These are phyloP conservation scores for Dynastes tityus DNA, from an alignment of 2,888 invertebrate genomes.

Conservation along the genomic window DNA sequence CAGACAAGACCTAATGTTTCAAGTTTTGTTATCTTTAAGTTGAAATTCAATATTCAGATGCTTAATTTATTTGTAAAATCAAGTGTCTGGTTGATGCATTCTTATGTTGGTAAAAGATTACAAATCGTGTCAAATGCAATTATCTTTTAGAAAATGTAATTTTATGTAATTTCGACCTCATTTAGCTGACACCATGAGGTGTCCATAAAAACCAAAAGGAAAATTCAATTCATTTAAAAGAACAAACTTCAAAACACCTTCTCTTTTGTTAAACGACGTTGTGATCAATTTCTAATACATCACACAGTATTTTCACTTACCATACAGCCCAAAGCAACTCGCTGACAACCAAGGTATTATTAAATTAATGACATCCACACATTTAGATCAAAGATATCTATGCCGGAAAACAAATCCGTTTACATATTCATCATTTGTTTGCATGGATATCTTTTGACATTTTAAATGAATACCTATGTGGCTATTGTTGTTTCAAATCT, in stretches of 20 bases:
- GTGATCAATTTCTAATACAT: background rate
- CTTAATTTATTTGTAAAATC: background rate
- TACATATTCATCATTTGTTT: conserved; percentile 29
- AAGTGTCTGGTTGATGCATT: background rate
- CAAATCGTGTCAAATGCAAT: too few relatives aligned
- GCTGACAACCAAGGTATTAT: background rate
- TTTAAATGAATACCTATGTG: background rate
- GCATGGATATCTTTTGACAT: conserved; percentile 13
- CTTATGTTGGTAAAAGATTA: too few relatives aligned
- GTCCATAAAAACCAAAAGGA: background rate
- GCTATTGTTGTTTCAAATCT: background rate
- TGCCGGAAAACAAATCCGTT: background rate
- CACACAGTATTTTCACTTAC: background rate
- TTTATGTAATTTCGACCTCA: too few relatives aligned
- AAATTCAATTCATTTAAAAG: background rate
- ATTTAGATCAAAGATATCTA: conserved; percentile 36
- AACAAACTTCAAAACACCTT: background rate
- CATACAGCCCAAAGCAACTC: background rate
- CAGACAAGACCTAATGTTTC: background rate
- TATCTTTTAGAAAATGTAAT: too few relatives aligned
- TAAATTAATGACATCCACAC: conserved; percentile 21
- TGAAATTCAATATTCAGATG: background rate
- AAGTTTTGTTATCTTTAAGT: background rate
- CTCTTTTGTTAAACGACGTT: background rate
- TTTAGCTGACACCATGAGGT: too few relatives aligned